Evolutionary conservation across 2,888 invertebrate species (phyloP), one percentile per base, ranked within the genome.

Genomic region (Deilephila porcellus): DNA sequence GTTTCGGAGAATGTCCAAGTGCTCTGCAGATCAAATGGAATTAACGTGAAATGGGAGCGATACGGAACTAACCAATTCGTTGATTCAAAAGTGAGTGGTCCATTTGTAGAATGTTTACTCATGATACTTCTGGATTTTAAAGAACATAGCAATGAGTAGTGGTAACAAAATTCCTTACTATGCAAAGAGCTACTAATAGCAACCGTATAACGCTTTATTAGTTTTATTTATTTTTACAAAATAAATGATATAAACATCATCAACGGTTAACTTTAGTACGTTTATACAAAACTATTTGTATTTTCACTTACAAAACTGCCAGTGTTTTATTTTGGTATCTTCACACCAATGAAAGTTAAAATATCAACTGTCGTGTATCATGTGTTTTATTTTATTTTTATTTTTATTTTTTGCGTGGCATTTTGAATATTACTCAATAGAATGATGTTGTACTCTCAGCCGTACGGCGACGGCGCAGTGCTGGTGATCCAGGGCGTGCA

Each of bases 401-500:
- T n/a, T n/a, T n/a, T n/a, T n/a, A n/a, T n/a, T n/a, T n/a, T n/a
- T n/a, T 14, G 20, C 59, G 1, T n/a, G n/a, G 7, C 1, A 1
- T 7, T 59, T 7, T 8, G 59, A 20, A 60, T 11, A 60, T 14
- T 3, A 45, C 1, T 45, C 20, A 60, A 60, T 60, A 32, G 11
- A 29, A 14, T 29, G 25, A n/a, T 72, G 71, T 70, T 71, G 45
- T 14, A 59, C 19, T 25, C 71, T 0, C 77, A 93, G 93, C 81
- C 81, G 0, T 93, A 88, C 74, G 96, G 96, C 52, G 95, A 95
- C 72, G 96, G 96, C 7, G 96, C 96, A 1, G 89, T 95, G 70
- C 88, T 97, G 14, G 90, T 95, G 79, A 96, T 98, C 86, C 91
- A 94, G 52, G 95, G 96, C 25, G 97, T 98, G 32, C 96, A 96